Percentiles rank a stretch among this genome's conserved stretches.
These are phyloP conservation scores for Caenorhabditis sp. DNA, from an alignment of 2,888 invertebrate species.

Conservation along the genomic window DNA sequence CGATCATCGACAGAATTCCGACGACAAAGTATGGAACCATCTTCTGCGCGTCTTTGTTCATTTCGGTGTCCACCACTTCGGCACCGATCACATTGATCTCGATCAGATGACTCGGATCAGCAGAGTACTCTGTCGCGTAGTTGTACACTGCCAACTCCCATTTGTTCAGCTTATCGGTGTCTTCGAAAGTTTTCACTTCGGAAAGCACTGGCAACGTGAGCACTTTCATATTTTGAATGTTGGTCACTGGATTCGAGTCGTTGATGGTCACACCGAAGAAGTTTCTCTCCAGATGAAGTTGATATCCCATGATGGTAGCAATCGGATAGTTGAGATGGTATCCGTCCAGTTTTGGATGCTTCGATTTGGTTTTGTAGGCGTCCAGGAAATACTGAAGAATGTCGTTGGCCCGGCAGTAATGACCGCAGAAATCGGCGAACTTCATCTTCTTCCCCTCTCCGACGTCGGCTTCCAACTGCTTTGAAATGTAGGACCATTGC, in stretches of 20 bases:
- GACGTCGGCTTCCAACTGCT: slow-evolving; percentile 69
- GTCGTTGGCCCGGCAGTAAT: slow-evolving; percentile 78
- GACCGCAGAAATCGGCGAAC: slow-evolving; percentile 79
- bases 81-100: slow-evolving; percentile 78
- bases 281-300: slow-evolving; percentile 80
- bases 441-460: slow-evolving; percentile 50
- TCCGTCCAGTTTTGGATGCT: slow-evolving; percentile 17
- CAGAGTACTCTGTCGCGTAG: slow-evolving; percentile 65
- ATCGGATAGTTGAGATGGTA: slow-evolving; percentile 76
- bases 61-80: slow-evolving; percentile 82
- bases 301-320: slow-evolving; percentile 71
- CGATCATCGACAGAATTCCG: slow-evolving; percentile 70
- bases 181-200: slow-evolving; percentile 69
- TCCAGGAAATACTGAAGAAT: slow-evolving; percentile 59
- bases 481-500: slow-evolving; percentile 62
- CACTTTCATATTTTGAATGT: slow-evolving; percentile 65
- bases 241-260: slow-evolving; percentile 33
- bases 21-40: slow-evolving; percentile 79
- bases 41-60: slow-evolving; percentile 80
- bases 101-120: slow-evolving; percentile 49
- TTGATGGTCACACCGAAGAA: slow-evolving; percentile 76
- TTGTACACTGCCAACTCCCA: slow-evolving; percentile 77
- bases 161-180: slow-evolving; percentile 71
- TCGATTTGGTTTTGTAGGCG: slow-evolving; percentile 56
- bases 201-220: slow-evolving; percentile 64